Evolutionary conservation across 1,140 invertebrate genomes (phyloP).

Genomic region (Bombus picipes): DNA sequence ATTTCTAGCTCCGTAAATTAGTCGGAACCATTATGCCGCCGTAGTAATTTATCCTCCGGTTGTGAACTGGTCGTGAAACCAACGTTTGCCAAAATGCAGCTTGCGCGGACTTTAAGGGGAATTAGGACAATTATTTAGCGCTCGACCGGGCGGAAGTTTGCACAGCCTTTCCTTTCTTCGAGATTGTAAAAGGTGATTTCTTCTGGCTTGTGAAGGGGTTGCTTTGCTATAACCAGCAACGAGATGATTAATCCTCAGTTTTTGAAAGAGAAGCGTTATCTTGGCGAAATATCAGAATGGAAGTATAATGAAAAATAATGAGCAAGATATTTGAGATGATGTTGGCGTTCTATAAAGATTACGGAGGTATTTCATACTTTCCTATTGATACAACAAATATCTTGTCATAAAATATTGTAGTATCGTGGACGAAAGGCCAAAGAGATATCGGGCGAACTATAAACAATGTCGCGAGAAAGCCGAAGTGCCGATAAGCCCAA

Average conservation of each 20-base stretch:
- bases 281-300: background rate
- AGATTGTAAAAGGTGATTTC: background rate
- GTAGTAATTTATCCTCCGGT: constrained; percentile 42
- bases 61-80: background rate
- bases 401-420: background rate
- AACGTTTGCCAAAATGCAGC: background rate
- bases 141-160: background rate
- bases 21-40: constrained; percentile 36
- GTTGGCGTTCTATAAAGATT: background rate
- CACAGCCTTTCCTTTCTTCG: background rate
- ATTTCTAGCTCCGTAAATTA: constrained; percentile 55
- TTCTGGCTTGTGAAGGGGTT: background rate
- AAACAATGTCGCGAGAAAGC: too few relatives aligned
- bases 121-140: constrained; percentile 50
- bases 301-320: background rate
- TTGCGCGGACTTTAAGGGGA: background rate
- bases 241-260: background rate
- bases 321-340: background rate
- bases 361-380: background rate
- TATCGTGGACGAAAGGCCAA: too few relatives aligned
- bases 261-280: background rate
- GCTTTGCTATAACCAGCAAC: background rate
- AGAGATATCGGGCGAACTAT: too few relatives aligned
- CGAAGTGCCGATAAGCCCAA: too few relatives aligned
- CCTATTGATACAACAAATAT: too few relatives aligned